These are phyloP conservation scores for Drosophila villosipedis DNA, from an alignment of 2,888 invertebrate genomes.

Conservation along the genomic window DNA sequence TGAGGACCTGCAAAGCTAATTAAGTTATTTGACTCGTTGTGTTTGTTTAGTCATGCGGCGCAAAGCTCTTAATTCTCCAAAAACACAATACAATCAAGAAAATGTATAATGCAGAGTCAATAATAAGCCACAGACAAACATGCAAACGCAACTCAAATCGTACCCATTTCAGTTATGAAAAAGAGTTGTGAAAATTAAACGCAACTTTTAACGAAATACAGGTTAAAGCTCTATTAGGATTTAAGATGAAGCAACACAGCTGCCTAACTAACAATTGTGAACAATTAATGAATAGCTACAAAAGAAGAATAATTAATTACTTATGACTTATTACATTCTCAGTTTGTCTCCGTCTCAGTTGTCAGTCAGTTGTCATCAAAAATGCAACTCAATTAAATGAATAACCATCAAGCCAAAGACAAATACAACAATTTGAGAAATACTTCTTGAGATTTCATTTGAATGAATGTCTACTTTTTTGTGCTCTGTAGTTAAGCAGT, in stretches of 20 bases:
- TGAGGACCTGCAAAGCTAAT: constrained; percentile 69
- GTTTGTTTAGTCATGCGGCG: constrained; percentile 58
- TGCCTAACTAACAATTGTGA: background rate
- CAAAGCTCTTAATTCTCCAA: constrained; percentile 56
- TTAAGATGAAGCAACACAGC: constrained; percentile 5
- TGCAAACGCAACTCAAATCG: constrained; percentile 17
- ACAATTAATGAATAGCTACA: background rate
- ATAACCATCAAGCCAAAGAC: background rate
- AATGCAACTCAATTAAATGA: background rate
- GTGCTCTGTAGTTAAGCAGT: background rate
- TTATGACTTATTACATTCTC: background rate
- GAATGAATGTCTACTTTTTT: background rate
- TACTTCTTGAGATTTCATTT: background rate
- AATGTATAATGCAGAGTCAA: constrained; percentile 2
- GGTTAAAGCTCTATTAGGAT: constrained; percentile 3
- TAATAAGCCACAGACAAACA: constrained; percentile 11
- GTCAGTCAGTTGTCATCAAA: background rate
- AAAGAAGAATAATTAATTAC: background rate
- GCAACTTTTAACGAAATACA: background rate
- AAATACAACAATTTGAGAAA: background rate
- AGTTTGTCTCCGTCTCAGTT: background rate
- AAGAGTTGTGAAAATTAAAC: constrained; percentile 22
- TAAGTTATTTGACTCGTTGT: constrained; percentile 65
- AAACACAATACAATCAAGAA: constrained; percentile 11
- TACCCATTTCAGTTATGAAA: constrained; percentile 26